These are phyloP conservation scores for Tragelaphus imberbis DNA, from an alignment of 2,113 vertebrate species.

Conservation along the genomic window DNA sequence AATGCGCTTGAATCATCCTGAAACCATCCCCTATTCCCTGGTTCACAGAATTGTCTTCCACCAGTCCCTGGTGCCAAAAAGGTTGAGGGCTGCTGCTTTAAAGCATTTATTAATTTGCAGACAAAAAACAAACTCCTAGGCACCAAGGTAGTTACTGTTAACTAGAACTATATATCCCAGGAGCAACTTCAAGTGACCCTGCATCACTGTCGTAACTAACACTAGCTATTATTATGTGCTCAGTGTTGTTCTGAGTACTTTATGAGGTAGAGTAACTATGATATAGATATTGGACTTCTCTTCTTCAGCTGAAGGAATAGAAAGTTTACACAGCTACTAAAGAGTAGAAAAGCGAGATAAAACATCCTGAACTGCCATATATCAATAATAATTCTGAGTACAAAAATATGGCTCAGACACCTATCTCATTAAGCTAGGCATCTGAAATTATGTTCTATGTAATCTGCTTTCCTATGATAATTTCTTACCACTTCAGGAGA, in stretches of 20 bases:
- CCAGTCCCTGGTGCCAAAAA: not conserved
- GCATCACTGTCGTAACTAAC: too few relatives aligned
- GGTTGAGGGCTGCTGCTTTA: not conserved
- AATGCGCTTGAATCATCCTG: not conserved
- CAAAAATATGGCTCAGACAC: not conserved
- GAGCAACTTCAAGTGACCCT: not conserved
- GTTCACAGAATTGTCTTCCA: not conserved
- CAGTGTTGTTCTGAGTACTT: not conserved
- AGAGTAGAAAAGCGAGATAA: not conserved
- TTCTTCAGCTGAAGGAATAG: not conserved
- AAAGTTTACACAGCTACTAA: not conserved
- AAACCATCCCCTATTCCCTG: not conserved
- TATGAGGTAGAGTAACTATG: not conserved
- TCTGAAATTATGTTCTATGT: not conserved
- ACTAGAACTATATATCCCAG: not conserved
- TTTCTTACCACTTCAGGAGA: not conserved
- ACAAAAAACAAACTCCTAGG: not conserved
- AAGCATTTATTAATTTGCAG: not conserved
- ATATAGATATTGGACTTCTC: not conserved
- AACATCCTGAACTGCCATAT: not conserved
- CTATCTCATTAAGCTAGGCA: not conserved
- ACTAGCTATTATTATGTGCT: not conserved
- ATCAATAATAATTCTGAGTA: not conserved
- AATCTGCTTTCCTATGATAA: not conserved
- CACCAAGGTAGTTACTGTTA: not conserved